These are phyloP conservation scores for Yponomeuta plumbellus DNA, from an alignment of 2,888 invertebrate genomes.

Conservation along the genomic window DNA sequence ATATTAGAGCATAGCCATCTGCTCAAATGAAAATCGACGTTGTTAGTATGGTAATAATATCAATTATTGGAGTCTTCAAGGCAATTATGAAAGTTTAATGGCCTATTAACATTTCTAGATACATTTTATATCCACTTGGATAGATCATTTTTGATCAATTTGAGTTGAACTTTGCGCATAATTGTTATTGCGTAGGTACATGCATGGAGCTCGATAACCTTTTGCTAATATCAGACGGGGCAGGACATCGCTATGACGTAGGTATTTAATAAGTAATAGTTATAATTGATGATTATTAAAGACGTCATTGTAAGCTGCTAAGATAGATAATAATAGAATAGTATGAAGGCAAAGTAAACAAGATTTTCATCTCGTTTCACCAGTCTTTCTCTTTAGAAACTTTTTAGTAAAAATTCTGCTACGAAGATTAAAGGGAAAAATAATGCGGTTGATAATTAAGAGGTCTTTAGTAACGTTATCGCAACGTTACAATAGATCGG, in stretches of 20 bases:
- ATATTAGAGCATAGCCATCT: background rate
- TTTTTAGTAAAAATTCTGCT: background rate
- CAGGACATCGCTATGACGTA: background rate
- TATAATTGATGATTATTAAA: background rate
- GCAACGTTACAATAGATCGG: too few relatives aligned
- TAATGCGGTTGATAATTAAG: too few relatives aligned
- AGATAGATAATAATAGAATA: background rate
- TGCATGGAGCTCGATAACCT: background rate
- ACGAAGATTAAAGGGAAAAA: too few relatives aligned
- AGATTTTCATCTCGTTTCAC: background rate
- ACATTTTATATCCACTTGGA: too few relatives aligned
- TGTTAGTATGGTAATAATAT: background rate
- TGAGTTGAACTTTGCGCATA: background rate
- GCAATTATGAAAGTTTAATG: background rate
- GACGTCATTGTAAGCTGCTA: background rate
- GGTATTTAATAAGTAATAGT: background rate
- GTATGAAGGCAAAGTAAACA: background rate
- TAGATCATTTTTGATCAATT: background rate
- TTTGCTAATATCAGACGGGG: background rate
- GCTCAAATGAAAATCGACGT: too few relatives aligned
- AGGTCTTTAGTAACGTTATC: too few relatives aligned
- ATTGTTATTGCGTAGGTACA: background rate
- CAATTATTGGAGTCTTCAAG: background rate
- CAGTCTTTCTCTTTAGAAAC: background rate
- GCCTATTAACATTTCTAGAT: background rate